Conservation (phyloP, 2,888 invertebrate genomes). For the Drosophila demipolita region DNA sequence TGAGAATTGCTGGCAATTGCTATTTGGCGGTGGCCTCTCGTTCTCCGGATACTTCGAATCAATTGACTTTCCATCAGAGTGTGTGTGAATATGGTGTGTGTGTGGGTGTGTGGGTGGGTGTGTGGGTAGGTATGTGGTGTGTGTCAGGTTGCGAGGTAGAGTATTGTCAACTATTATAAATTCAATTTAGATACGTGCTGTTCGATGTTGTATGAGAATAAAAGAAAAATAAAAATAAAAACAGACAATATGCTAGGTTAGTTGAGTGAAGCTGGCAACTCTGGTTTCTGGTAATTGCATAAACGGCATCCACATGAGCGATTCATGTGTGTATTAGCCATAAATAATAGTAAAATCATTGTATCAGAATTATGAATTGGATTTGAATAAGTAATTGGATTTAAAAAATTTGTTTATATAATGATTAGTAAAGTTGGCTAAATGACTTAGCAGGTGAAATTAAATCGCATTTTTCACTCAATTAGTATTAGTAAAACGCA, state of each 20-base stretch:
- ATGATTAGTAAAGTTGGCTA: neutral
- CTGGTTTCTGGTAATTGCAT: neutral
- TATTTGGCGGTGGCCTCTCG: slow-evolving; percentile 26
- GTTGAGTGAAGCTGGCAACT: neutral
- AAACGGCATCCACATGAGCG: neutral
- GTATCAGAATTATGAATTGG: neutral
- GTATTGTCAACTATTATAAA: slow-evolving; percentile 76
- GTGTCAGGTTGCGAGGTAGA: slow-evolving; percentile 31
- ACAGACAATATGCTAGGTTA: slow-evolving; percentile 12
- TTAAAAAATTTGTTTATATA: neutral
- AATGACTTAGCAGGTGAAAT: neutral
- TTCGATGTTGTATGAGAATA: slow-evolving; percentile 34
- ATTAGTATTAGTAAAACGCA: neutral
- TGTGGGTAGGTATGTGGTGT: slow-evolving; percentile 5
- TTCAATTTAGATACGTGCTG: slow-evolving; percentile 70
- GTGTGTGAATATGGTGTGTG: neutral
- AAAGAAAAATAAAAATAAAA: slow-evolving; percentile 8
- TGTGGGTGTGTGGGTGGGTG: neutral
- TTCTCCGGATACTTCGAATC: slow-evolving; percentile 26
- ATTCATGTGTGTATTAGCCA: neutral
- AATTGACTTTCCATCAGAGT: slow-evolving; percentile 27
- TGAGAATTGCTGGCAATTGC: slow-evolving; percentile 50
- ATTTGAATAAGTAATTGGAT: neutral
- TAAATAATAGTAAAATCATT: slow-evolving; percentile 15
- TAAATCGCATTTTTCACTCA: neutral